phyloP scores from a whole-genome alignment of 2,113 vertebrate genomes.

The Aptenodytes patagonicus region DNA sequence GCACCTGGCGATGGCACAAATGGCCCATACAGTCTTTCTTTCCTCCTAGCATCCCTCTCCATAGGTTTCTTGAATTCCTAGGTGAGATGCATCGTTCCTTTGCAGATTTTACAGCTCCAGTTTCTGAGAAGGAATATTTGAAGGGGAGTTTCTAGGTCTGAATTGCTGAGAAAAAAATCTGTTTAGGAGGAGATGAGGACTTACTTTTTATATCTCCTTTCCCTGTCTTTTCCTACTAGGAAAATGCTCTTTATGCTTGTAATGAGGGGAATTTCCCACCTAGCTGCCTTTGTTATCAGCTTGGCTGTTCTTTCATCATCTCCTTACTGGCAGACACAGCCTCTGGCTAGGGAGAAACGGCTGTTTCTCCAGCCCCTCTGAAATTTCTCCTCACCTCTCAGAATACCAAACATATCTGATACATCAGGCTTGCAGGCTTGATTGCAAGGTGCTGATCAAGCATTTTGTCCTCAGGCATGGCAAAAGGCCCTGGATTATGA shows the following conservation, averaged over 20 bases:
- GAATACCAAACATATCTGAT: not conserved
- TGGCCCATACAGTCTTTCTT: not conserved
- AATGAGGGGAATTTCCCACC: not conserved
- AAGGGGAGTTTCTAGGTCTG: not conserved
- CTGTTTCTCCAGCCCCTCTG: not conserved
- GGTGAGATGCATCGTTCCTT: not conserved
- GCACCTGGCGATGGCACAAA: not conserved
- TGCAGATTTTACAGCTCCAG: not conserved
- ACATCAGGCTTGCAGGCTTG: not conserved
- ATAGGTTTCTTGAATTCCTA: not conserved
- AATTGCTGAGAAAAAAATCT: not conserved
- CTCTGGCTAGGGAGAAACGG: not conserved
- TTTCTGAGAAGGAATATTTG: not conserved
- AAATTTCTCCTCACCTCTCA: not conserved
- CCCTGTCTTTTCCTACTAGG: not conserved
- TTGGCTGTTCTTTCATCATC: not conserved
- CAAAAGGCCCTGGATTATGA: not conserved
- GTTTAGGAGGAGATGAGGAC: not conserved
- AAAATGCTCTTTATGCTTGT: not conserved
- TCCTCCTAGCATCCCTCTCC: not conserved
- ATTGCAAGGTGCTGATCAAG: not conserved
- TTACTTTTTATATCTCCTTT: not conserved
- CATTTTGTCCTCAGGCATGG: not conserved
- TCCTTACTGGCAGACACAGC: not conserved
- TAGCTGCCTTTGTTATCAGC: not conserved